phyloP scores from a whole-genome alignment of 2,888 invertebrate genomes.

The Troides oblongomaculatus region DNA sequence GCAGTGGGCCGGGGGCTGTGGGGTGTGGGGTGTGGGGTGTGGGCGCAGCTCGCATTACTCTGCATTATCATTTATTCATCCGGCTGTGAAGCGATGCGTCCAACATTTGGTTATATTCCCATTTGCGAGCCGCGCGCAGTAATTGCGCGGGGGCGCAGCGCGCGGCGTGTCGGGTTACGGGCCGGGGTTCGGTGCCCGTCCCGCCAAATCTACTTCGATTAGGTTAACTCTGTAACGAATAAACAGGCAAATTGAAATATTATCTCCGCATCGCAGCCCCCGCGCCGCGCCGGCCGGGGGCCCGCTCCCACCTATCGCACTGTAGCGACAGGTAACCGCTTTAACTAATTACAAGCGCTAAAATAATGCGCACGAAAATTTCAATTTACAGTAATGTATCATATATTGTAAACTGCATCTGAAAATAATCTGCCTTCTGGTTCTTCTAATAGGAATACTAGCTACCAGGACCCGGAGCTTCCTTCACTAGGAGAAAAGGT shows the following conservation, averaged over 20 bases:
- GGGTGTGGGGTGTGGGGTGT: background rate
- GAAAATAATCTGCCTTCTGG: too few relatives aligned
- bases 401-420: too few relatives aligned
- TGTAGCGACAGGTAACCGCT: too few relatives aligned
- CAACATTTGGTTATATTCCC: constrained; percentile 65
- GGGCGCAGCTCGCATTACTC: background rate
- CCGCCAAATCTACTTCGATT: constrained; percentile 31
- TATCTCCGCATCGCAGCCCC: constrained; percentile 18
- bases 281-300: too few relatives aligned
- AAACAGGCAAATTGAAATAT: constrained; percentile 32
- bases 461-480: too few relatives aligned
- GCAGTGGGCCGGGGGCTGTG: background rate
- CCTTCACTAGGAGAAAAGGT: too few relatives aligned
- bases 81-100: constrained; percentile 43
- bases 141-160: constrained; percentile 55
- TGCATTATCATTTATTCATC: constrained; percentile 23
- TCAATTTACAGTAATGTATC: too few relatives aligned
- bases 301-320: too few relatives aligned
- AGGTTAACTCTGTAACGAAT: constrained; percentile 28
- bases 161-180: constrained; percentile 61
- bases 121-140: constrained; percentile 54
- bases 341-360: too few relatives aligned
- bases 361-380: too few relatives aligned
- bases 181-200: constrained; percentile 38
- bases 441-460: too few relatives aligned